Base-by-base conservation (phyloP, 1,140 invertebrate species). In the Ceratoteleas bidentatus region DNA sequence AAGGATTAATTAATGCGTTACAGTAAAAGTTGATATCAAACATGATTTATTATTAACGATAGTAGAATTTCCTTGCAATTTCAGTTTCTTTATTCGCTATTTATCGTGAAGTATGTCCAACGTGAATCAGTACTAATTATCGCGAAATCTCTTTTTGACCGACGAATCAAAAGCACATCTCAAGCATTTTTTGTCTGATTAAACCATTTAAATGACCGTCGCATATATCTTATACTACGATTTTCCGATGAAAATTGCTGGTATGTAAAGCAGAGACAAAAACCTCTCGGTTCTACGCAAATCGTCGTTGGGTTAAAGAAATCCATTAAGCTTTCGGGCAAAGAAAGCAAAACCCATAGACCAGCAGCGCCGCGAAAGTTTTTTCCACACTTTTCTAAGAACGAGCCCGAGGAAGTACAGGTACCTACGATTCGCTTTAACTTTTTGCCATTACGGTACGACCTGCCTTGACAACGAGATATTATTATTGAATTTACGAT, bases 401-500 rank as follows among this genome's bases (percentile, higher is more conserved):
- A 75, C 24, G 13, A 65, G 61, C 15, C 52, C 33, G 36, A 65
- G 72, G 33, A 75, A 75, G 53, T 65, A 58, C 72, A 75, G 62
- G 72, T 65, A 75, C 61, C 50, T 64, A 54, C 70, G 60, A 56
- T 74, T 62, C 47, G 69, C 69, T 64, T 62, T 56, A 53, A 58
- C 53, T 74, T 74, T 74, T 74, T 74, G 43, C 50, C 50, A 73
- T 62, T 50, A 47, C 14, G 24, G 14, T 50, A 68, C 43, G 54
- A 52, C 66, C 40, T 38, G 64, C 36, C 38, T 60, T 61, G 24
- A 45, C 32, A 60, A 70, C 32, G 36, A 58, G 47, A 43, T 75
- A 75, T 81, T 83, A 83, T 75, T 80, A 85, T 83, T 83, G 74
- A 83, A 83, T 79, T 79, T 73, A 73, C 54, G 64, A 79, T 84